Evolutionary conservation across 1,140 invertebrate species (phyloP), one percentile per base, ranked within the genome.

Genomic region (Nephotettix cincticeps): DNA sequence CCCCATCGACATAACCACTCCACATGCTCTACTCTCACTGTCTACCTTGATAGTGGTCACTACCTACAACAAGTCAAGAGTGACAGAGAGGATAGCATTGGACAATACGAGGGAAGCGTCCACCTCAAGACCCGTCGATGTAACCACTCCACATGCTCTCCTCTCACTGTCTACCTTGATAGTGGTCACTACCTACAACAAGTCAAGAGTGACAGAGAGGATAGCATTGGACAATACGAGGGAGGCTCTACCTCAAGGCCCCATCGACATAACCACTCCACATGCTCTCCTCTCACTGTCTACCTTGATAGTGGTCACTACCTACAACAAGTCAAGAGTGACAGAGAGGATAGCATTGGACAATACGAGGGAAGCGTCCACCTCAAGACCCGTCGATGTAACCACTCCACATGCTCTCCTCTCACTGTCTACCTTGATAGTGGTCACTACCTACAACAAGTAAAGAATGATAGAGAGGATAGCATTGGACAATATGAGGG

Each of bases 341-440:
- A 85, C 80, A 76, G 86, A 77, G 0, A 86, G 83, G 27, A 86
- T 88, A 17, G 85, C 84, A 77, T 86, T 86, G 1, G 86, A 87
- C 64, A 88, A 77, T 30, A 88, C 82, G 27, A 81, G 76, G 25
- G 80, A 80, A 1, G 84, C 80, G 66, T 78, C 77, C 25, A 88
- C 79, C 73, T 83, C 82, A 70, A 71, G 77, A 43, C 85, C 85
- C 75, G 82, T 79, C 23, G 76, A 75, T 21, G 84, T 76, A 0
- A 81, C 76, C 1, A 88, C 85, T 25, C 86, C 86, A 47, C 72
- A 77, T 0, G 80, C 82, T 65, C 74, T 66, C 32, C 77, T 74
- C n/a, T 73, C 66, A 23, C 77, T 74, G 28, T 80, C 70, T 2
- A 79, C 72, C 17, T 81, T 43, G 30, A 86, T 82, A n/a, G 77